Evolutionary conservation across 1,140 invertebrate genomes (phyloP).

Genomic region (Euglossa dilemma): DNA sequence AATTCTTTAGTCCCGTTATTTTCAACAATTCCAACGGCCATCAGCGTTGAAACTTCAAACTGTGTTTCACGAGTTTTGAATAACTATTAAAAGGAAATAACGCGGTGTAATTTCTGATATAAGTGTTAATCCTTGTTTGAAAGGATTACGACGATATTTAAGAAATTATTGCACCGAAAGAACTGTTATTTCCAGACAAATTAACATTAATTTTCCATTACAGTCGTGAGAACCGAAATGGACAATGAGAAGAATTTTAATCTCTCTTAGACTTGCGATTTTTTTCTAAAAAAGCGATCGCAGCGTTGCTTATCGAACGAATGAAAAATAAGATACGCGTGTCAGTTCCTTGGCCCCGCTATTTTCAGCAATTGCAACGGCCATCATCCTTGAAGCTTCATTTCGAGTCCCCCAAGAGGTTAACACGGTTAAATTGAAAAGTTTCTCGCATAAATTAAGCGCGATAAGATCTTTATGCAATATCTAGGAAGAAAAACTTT

Average conservation of each 20-base stretch:
- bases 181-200: too few species aligned
- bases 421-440: conserved; percentile 4
- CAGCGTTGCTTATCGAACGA: neutral
- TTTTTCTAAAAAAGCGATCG: neutral
- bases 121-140: too few species aligned
- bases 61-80: too few species aligned
- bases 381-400: neutral
- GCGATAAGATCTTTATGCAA: neutral
- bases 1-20: neutral
- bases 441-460: neutral
- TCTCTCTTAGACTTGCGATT: neutral
- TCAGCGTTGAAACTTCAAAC: neutral
- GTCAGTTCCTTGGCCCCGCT: neutral
- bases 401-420: neutral
- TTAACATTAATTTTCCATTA: too few species aligned
- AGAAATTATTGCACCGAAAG: too few species aligned
- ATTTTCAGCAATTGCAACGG: neutral
- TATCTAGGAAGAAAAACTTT: neutral
- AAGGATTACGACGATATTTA: too few species aligned
- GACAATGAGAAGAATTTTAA: too few species aligned
- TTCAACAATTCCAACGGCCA: neutral
- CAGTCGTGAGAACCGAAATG: too few species aligned
- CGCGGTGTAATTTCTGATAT: too few species aligned
- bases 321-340: neutral
- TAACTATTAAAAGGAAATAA: too few species aligned